These are phyloP conservation scores for Telmatochromis sp. DNA, from an alignment of 2,113 vertebrate genomes.

Conservation along the genomic window DNA sequence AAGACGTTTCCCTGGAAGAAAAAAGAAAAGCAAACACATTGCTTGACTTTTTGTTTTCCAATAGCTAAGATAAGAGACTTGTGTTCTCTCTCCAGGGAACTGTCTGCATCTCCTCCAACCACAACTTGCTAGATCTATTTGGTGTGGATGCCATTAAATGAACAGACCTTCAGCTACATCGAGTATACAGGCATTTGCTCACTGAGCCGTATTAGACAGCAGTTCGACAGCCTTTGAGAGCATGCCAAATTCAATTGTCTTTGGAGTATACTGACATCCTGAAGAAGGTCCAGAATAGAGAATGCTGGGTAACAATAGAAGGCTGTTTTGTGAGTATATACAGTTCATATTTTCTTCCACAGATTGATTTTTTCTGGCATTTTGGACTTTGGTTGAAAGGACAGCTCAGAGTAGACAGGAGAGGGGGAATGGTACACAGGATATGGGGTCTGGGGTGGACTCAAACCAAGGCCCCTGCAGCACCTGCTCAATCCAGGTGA, in stretches of 20 bases:
- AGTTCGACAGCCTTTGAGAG: not conserved
- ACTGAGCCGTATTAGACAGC: slow-evolving; percentile 3
- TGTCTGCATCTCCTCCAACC: not conserved
- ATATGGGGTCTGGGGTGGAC: not conserved
- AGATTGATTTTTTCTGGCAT: not conserved
- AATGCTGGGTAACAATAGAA: not conserved
- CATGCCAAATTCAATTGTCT: not conserved
- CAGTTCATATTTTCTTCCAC: not conserved
- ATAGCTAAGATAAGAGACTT: not conserved
- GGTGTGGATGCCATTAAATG: slow-evolving; percentile 28
- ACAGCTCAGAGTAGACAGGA: not conserved
- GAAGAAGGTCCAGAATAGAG: not conserved
- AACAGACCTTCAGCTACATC: slow-evolving; percentile 6
- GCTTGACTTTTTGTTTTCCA: not conserved
- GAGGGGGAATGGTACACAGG: not conserved
- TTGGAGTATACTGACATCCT: not conserved
- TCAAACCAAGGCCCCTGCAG: not conserved
- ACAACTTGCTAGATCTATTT: not conserved
- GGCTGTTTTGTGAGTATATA: not conserved
- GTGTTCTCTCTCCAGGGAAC: not conserved
- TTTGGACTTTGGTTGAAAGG: not conserved
- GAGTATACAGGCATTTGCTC: not conserved
- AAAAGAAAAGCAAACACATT: not conserved
- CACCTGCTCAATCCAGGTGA: not conserved
- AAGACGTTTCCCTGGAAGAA: not conserved